Evolutionary conservation across 1,140 invertebrate genomes (phyloP).

Genomic region (Oscheius sp.): DNA sequence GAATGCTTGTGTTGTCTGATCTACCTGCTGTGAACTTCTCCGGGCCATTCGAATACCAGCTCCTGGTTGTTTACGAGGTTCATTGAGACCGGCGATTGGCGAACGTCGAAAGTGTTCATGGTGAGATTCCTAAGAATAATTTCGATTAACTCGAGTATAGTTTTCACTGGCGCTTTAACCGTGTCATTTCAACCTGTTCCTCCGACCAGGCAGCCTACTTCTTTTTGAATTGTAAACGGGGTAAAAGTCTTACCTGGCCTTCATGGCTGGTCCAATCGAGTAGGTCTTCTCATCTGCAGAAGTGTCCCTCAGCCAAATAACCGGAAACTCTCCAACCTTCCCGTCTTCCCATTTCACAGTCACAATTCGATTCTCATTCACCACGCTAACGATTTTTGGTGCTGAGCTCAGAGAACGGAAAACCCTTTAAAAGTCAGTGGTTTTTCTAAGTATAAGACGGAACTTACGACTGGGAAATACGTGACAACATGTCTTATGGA

Average conservation of each 20-base stretch:
- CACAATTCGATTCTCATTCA: slow-evolving; percentile 20
- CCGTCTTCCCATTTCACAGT: slow-evolving; percentile 40
- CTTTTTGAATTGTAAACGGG: too few relatives aligned
- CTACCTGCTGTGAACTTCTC: slow-evolving; percentile 29
- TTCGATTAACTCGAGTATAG: background rate
- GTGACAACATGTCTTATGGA: background rate
- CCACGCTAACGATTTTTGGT: background rate
- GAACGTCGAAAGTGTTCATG: slow-evolving; percentile 52
- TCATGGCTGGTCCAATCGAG: slow-evolving; percentile 50
- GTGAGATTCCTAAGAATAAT: slow-evolving; percentile 26
- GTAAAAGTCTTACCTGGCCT: slow-evolving; percentile 30
- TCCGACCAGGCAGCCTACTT: background rate
- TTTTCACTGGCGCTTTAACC: too few relatives aligned
- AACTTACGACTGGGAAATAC: background rate
- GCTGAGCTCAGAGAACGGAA: background rate
- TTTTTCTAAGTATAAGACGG: background rate
- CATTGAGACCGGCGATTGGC: slow-evolving; percentile 21
- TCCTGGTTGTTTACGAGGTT: slow-evolving; percentile 10
- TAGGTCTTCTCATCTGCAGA: slow-evolving; percentile 50
- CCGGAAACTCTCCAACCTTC: slow-evolving; percentile 43
- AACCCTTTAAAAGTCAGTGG: background rate
- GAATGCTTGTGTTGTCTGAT: background rate
- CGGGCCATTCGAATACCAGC: slow-evolving; percentile 36
- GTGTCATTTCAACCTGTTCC: too few relatives aligned
- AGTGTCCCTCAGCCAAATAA: slow-evolving; percentile 55